Evolutionary conservation across 2,797 vertebrate genomes (phyloP).

Genomic region (Falco cherrug): DNA sequence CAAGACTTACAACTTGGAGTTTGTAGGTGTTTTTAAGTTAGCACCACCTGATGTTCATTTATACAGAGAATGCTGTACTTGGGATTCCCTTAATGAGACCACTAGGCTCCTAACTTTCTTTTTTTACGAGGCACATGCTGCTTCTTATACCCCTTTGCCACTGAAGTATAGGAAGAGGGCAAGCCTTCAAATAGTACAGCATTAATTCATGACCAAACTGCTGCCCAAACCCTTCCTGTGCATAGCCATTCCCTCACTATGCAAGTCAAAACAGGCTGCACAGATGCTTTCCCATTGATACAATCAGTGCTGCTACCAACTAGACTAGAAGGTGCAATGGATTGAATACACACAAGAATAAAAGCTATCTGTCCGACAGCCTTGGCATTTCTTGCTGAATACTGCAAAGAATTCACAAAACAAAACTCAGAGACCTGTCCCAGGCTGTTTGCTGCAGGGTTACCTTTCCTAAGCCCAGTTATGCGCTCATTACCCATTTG

Average conservation of each 20-base stretch:
- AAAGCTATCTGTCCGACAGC: not conserved
- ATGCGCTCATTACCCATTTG: not conserved
- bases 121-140: not conserved
- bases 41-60: not conserved
- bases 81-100: not conserved
- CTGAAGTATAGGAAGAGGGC: fast-evolving
- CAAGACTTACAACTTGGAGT: not conserved
- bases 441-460: not conserved
- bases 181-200: not conserved
- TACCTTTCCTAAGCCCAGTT: not conserved
- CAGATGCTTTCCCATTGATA: not conserved
- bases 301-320: not conserved
- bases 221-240: not conserved
- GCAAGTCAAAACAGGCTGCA: not conserved
- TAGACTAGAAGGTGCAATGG: not conserved
- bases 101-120: not conserved
- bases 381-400: not conserved
- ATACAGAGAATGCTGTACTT: not conserved
- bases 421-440: not conserved
- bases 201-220: not conserved
- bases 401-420: not conserved
- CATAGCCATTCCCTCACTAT: fast-evolving
- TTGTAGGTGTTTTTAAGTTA: not conserved
- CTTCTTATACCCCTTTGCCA: not conserved
- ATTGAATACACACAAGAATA: not conserved